phyloP scores from a whole-genome alignment of 2,888 invertebrate species.

The Papilio gigon region DNA sequence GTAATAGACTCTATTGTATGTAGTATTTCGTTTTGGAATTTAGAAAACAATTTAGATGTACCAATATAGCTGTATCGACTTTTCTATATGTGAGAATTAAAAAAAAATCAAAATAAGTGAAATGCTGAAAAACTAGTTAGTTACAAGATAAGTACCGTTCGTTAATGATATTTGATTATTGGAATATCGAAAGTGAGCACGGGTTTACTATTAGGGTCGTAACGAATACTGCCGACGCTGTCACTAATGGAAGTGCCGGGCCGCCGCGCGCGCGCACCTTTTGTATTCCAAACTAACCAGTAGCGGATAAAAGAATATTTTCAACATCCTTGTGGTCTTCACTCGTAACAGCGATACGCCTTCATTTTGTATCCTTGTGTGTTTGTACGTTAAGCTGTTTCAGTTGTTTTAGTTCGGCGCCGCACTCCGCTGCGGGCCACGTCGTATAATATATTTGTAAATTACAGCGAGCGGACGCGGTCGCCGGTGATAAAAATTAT shows the following conservation, averaged over 20 bases:
- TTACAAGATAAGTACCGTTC: slow-evolving; percentile 77
- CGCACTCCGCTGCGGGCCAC: slow-evolving; percentile 67
- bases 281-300: slow-evolving; percentile 68
- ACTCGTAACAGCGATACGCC: slow-evolving; percentile 79
- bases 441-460: slow-evolving; percentile 79
- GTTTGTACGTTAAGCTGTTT: slow-evolving; percentile 60
- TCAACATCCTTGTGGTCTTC: slow-evolving; percentile 82
- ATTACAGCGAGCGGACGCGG: slow-evolving; percentile 79
- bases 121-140: slow-evolving; percentile 76
- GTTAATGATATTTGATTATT: slow-evolving; percentile 68
- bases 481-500: slow-evolving; percentile 79
- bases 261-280: slow-evolving; percentile 60
- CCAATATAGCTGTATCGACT: slow-evolving; percentile 81
- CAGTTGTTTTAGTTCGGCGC: slow-evolving; percentile 60
- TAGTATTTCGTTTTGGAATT: slow-evolving; percentile 79
- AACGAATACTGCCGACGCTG: slow-evolving; percentile 78
- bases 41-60: slow-evolving; percentile 79
- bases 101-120: slow-evolving; percentile 68
- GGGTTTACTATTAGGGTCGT: slow-evolving; percentile 78
- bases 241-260: slow-evolving; percentile 62
- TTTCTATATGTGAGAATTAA: slow-evolving; percentile 76
- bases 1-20: slow-evolving; percentile 82
- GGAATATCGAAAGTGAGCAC: slow-evolving; percentile 75
- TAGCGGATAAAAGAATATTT: slow-evolving; percentile 64
- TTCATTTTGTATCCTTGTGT: slow-evolving; percentile 69